Evolutionary conservation across 2,113 vertebrate species (phyloP).

Genomic region (Gobius niger): DNA sequence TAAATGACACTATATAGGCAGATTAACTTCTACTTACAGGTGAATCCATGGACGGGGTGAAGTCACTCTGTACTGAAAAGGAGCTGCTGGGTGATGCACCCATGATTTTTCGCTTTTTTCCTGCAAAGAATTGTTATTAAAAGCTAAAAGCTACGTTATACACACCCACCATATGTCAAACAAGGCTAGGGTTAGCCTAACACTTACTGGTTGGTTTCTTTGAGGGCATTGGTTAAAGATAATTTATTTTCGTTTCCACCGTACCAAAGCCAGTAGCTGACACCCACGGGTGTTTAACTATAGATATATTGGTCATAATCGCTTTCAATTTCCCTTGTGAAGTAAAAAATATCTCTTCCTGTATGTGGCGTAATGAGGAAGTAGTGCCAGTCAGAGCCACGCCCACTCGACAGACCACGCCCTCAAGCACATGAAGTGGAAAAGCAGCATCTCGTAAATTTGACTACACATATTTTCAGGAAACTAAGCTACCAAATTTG

Average conservation of each 20-base stretch:
- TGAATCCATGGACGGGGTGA: not conserved
- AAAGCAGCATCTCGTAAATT: no score
- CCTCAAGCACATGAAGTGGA: no score
- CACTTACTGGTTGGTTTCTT: not conserved
- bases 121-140: not conserved
- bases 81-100: conserved; percentile 22
- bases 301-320: not conserved
- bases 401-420: no score
- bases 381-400: no score
- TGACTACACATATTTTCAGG: no score
- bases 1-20: no score
- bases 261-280: not conserved
- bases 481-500: no score
- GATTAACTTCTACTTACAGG: not conserved
- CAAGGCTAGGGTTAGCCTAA: no score
- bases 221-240: not conserved
- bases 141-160: not conserved
- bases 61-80: no score
- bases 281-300: not conserved
- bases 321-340: not conserved
- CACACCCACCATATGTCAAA: not conserved
- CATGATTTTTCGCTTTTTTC: conserved; percentile 45
- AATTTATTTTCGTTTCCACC: not conserved
- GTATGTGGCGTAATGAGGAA: no score
- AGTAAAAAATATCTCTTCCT: no score